Evolutionary conservation across 2,888 invertebrate genomes (phyloP), one percentile per base, ranked within the genome.

Genomic region (Athripsodes cinereus): DNA sequence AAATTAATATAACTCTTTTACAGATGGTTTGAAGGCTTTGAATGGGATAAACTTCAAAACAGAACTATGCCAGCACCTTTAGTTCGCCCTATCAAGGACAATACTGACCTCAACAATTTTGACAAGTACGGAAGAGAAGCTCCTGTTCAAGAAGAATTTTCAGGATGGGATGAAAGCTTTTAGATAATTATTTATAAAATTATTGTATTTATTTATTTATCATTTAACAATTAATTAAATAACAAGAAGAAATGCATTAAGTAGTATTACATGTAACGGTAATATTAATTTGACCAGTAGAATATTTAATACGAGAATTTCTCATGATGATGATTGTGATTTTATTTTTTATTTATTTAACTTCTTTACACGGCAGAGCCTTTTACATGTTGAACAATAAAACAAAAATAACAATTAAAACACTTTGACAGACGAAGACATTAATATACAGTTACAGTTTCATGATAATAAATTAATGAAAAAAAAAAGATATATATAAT

Each of bases 1-100:
- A n/a, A n/a, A n/a, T n/a, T n/a, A n/a, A n/a, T n/a, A n/a, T n/a
- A 26, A 6, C 51, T 52, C 60, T 21, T 67, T 68, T 78, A 19
- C 70, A 93, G 91, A 67, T 96, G 95, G 95, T 97, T 93, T 74
- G 82, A 88, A 66, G 89, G 87, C 40, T 91, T 96, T 70, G 91
- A 96, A 68, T 97, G 96, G 95, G 86, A 87, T 60, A 87, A 85
- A 18, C 75, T 95, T 26, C 78, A 82, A 40, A 78, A 80, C 49
- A 78, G 86, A 62, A 81, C 82, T 53, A 68, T 92, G 60, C 80
- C 83, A 54, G 87, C 93, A 2, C 90, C 92, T 0, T 82, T 90
- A 40, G 78, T 85, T 61, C 86, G 87, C 5, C 80, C 82, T 18
- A 81, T 92, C 52, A 74, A 85, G 51, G 82, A 79, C 64, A 83